Conservation (phyloP, 2,888 invertebrate species). For the Drosophila nr. perissopoda region DNA sequence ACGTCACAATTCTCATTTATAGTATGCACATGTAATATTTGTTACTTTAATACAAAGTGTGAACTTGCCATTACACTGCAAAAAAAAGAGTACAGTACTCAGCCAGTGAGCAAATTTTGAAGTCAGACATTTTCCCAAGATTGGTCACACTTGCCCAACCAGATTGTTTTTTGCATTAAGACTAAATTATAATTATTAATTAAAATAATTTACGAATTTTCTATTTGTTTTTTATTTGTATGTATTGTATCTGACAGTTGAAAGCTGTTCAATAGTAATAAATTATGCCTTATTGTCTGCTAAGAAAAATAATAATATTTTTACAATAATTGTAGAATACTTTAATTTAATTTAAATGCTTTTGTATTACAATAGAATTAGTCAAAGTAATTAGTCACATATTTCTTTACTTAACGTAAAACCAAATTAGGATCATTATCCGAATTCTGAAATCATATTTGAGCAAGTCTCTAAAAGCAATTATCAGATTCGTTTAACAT, state of each 20-base stretch:
- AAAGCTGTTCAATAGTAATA: constrained; percentile 15
- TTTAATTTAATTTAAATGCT: neutral
- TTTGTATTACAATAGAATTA: neutral
- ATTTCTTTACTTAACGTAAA: neutral
- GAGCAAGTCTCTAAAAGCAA: neutral
- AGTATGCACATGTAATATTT: constrained; percentile 1
- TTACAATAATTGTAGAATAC: neutral
- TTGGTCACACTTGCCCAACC: neutral
- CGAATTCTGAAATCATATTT: neutral
- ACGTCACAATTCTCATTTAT: constrained; percentile 3
- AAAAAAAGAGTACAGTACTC: neutral
- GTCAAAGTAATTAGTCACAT: neutral
- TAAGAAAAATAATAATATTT: neutral
- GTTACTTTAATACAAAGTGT: neutral
- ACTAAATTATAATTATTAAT: neutral
- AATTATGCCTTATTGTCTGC: neutral
- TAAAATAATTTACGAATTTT: neutral
- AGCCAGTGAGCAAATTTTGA: neutral
- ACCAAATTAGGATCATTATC: neutral
- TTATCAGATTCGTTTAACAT: neutral
- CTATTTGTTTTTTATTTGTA: neutral
- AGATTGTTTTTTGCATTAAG: neutral
- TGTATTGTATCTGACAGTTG: neutral
- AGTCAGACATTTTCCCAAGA: neutral
- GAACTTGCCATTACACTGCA: neutral